Evolutionary conservation across 2,113 vertebrate species (phyloP).

Genomic region (Camelus dromedarius): DNA sequence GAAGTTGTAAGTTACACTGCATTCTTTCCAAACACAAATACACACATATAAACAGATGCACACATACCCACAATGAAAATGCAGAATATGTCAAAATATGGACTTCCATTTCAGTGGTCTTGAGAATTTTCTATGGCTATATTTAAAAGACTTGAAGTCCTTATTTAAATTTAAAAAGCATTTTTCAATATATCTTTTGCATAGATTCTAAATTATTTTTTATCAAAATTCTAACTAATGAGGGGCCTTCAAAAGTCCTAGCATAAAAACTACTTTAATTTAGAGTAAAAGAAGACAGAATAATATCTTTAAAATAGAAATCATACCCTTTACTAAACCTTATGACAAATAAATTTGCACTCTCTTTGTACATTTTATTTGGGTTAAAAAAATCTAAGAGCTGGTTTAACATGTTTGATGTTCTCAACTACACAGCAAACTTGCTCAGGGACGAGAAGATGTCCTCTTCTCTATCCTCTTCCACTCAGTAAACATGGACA

Average conservation of each 20-base stretch:
- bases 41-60: background rate
- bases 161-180: background rate
- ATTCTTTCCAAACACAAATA: background rate
- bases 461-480: background rate
- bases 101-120: background rate
- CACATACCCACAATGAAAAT: background rate
- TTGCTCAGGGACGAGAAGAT: background rate
- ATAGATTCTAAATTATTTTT: background rate
- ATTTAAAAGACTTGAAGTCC: background rate
- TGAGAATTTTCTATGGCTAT: background rate
- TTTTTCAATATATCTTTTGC: background rate
- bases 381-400: background rate
- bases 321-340: background rate
- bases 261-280: background rate
- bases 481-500: background rate
- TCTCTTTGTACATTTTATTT: background rate
- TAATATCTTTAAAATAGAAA: background rate
- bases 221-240: background rate
- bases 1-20: background rate
- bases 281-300: background rate
- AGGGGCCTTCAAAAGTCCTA: background rate
- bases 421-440: background rate
- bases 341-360: background rate
- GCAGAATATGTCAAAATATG: background rate
- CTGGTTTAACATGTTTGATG: background rate